Conservation (phyloP, 2,888 invertebrate species). For the Maniola hyperantus region DNA sequence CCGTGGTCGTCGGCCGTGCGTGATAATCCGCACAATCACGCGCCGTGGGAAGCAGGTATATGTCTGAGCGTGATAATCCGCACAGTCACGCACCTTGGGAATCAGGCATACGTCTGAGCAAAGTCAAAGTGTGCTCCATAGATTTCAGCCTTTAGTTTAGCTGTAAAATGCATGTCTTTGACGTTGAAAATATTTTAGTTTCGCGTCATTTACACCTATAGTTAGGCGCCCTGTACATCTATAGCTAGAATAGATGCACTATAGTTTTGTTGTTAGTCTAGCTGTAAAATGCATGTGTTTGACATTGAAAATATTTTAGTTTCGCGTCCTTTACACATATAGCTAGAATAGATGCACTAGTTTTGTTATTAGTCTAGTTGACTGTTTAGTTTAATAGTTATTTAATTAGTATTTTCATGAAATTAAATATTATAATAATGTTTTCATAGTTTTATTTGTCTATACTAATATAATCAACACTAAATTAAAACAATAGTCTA, state of each 20-base stretch:
- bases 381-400: conserved; percentile 3
- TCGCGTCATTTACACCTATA: not conserved
- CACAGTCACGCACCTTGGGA: no score
- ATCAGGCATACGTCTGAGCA: no score
- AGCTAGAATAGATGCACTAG: not conserved
- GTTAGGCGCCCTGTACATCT: no score
- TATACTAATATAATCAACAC: conserved; percentile 18
- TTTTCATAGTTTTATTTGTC: conserved; percentile 18
- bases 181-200: not conserved
- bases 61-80: no score
- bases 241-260: not conserved
- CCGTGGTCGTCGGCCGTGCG: no score
- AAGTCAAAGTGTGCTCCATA: no score
- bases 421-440: conserved; percentile 4
- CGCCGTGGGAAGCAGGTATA: no score
- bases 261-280: conserved; percentile 9
- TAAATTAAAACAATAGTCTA: conserved; percentile 1
- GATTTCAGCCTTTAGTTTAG: not conserved
- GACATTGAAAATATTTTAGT: not conserved
- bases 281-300: not conserved
- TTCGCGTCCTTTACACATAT: not conserved
- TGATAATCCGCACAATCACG: no score
- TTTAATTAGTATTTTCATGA: conserved; percentile 15
- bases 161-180: not conserved
- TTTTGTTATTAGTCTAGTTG: conserved; percentile 14